Evolutionary conservation across 2,797 vertebrate genomes (phyloP).

Genomic region (Loriculus beryllinus): DNA sequence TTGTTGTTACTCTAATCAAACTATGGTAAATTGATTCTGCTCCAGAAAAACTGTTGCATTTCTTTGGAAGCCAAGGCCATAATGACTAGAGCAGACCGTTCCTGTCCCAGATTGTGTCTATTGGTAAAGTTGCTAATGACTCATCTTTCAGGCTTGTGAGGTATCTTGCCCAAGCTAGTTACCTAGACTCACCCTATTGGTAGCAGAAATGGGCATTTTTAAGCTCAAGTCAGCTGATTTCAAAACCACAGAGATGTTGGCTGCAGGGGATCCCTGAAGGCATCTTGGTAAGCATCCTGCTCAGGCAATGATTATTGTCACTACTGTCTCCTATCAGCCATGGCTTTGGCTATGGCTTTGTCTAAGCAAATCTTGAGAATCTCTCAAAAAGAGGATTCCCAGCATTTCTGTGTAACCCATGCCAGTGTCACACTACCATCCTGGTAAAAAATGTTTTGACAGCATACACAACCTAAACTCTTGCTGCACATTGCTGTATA

Average conservation of each 20-base stretch:
- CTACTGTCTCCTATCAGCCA: background rate
- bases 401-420: background rate
- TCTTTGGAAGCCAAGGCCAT: background rate
- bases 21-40: background rate
- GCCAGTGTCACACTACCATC: background rate
- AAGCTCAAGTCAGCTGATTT: background rate
- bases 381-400: background rate
- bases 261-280: background rate
- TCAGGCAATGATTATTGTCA: background rate
- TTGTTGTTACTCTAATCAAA: background rate
- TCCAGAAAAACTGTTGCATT: background rate
- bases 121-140: background rate
- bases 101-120: background rate
- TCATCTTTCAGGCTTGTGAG: background rate
- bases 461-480: background rate
- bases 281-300: background rate
- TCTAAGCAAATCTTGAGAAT: background rate
- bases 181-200: background rate
- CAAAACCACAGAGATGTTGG: background rate
- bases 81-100: background rate
- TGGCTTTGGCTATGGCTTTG: background rate
- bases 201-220: background rate
- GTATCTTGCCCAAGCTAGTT: background rate
- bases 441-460: background rate
- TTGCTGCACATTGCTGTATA: background rate